These are phyloP conservation scores for Aplysina aerophoba DNA, from an alignment of 37 sponge, comb jelly and placozoan species.

Conservation along the genomic window DNA sequence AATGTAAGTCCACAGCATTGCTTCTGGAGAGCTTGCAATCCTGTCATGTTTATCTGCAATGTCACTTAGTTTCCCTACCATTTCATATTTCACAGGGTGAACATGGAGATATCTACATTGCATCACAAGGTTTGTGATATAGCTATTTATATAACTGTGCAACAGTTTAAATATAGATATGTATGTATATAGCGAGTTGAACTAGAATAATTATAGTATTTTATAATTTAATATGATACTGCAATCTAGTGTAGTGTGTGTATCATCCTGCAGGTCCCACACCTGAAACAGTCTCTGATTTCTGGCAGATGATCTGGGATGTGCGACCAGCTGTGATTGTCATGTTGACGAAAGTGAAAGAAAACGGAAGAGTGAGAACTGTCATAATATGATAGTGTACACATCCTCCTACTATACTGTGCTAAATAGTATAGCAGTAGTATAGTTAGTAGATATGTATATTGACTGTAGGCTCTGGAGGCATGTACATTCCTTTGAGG, in stretches of 20 bases:
- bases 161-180: no score
- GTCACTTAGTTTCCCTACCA: background rate
- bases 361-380: constrained; percentile 78
- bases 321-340: constrained; percentile 82
- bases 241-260: no score
- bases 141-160: no score
- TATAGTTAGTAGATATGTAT: no score
- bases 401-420: no score
- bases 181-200: no score
- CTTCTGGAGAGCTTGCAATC: background rate
- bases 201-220: no score
- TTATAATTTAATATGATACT: no score
- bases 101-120: constrained; percentile 64
- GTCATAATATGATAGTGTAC: no score
- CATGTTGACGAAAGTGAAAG: constrained; percentile 92
- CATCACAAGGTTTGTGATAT: constrained; percentile 82
- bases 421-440: no score
- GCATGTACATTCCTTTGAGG: no score
- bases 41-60: background rate
- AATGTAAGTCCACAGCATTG: constrained; percentile 6
- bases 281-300: constrained; percentile 79
- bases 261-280: background rate
- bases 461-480: no score
- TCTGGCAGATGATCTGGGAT: constrained; percentile 96
- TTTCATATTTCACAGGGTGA: background rate